Base-by-base conservation (phyloP, 2,113 vertebrate genomes). In the Naja naja region DNA sequence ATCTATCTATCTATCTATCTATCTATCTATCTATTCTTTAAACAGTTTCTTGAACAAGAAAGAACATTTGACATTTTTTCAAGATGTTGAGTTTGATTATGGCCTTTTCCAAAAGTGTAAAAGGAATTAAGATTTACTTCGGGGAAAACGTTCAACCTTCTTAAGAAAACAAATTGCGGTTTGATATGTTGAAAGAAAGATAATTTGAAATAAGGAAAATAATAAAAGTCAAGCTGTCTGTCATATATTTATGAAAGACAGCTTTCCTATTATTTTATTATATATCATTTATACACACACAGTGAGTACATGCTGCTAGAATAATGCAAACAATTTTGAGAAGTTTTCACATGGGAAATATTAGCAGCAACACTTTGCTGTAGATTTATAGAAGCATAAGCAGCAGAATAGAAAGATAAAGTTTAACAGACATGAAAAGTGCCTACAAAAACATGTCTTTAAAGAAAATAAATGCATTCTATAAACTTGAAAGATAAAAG, bases 391-490 rank as follows among this genome's bases (percentile, higher is more conserved):
- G 34, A 81, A 39, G 93, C 90, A 9, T 0, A 69, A 54, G 23
- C 9, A 90, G 91, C 90, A n/a, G 89, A 92, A 90, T 39, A 27
- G 45, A 90, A 49, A 53, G 30, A 55, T 20, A 89, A 95, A 18
- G n/a, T 91, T 30, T 39, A 89, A 52, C 87, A 96, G 87, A 0
- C 18, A 58, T 25, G 4, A 64, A 3, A 27, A 58, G 49, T 39
- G 6, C 34, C 74, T 43, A 39, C 74, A 81, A 43, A 39, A 81
- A 89, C 1, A 27, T 39, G 7, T 87, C 27, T 9, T 56, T 90
- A n/a, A 90, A 45, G 43, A 91, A 96, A 95, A 95, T 39, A 92
- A 93, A 95, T 90, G 85, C 34, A 91, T 6, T 92, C 5, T 89
- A 58, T 81, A 81, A 64, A 81, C 0, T 0, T 14, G 91, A 53